Evolutionary conservation across 2,113 vertebrate genomes (phyloP).

Genomic region (Macrotis lagotis): DNA sequence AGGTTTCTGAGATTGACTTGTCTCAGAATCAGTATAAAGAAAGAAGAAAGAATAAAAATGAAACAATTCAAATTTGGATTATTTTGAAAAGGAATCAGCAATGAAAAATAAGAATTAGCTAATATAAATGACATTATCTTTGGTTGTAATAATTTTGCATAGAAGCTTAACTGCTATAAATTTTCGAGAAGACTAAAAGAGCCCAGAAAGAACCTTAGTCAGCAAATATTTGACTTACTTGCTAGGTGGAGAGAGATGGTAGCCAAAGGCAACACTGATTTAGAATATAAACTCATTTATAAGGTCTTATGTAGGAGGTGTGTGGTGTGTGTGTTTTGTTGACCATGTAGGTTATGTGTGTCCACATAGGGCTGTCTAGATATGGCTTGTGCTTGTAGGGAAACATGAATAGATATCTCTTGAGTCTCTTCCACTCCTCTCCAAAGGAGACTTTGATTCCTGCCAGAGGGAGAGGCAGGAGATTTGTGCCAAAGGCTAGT

Average conservation of each 20-base stretch:
- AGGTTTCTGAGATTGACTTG: neutral
- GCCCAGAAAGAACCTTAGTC: neutral
- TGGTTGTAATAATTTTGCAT: neutral
- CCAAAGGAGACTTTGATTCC: neutral
- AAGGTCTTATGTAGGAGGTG: neutral
- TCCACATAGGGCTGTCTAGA: neutral
- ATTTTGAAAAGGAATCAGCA: neutral
- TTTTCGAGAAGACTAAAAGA: neutral
- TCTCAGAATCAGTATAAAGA: neutral
- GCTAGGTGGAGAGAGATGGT: neutral
- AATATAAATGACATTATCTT: neutral
- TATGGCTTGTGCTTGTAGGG: neutral
- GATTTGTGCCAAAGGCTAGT: neutral
- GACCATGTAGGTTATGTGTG: neutral
- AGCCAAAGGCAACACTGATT: neutral
- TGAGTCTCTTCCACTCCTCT: neutral
- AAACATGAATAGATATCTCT: neutral
- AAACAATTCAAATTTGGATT: neutral
- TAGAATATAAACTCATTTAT: slow-evolving; percentile 1
- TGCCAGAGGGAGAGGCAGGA: neutral
- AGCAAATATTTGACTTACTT: neutral
- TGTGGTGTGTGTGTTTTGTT: neutral
- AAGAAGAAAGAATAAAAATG: neutral
- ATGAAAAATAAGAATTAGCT: neutral
- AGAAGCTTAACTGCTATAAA: neutral